Conservation (phyloP, 2,113 vertebrate species). For the Meleagris gallopavo region DNA sequence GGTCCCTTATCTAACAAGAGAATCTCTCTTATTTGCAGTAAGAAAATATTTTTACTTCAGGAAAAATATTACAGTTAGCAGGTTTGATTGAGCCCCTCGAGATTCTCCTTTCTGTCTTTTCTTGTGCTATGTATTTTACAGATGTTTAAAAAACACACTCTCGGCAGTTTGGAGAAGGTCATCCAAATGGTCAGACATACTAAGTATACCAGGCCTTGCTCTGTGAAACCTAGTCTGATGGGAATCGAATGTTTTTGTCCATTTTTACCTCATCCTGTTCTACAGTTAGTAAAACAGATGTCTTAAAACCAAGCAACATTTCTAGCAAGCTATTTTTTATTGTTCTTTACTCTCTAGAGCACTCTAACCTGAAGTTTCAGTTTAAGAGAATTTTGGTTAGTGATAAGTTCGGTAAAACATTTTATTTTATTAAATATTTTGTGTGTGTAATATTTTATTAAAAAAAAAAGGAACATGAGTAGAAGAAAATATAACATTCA, state of each 20-base stretch:
- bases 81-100: constrained; percentile 4
- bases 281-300: constrained; percentile 43
- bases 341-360: neutral
- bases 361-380: neutral
- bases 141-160: constrained; percentile 1
- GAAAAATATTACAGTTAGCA: constrained; percentile 32
- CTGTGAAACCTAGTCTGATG: neutral
- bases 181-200: constrained; percentile 26
- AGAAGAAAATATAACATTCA: neutral
- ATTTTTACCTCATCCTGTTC: constrained; percentile 33
- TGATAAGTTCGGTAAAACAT: neutral
- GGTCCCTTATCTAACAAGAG: neutral
- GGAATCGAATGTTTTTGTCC: constrained; percentile 7
- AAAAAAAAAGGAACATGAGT: too few species aligned
- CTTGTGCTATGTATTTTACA: constrained; percentile 12
- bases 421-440: too few species aligned
- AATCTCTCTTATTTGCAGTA: neutral
- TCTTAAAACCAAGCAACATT: neutral
- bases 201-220: constrained; percentile 37
- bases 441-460: too few species aligned
- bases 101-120: neutral
- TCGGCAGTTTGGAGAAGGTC: neutral
- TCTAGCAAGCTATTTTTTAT: neutral
- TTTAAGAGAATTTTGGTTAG: neutral
- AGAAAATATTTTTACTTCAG: constrained; percentile 19